Evolutionary conservation across 2,113 vertebrate genomes (phyloP), one percentile per base, ranked within the genome.

Genomic region (Rhabdomys dilectus): DNA sequence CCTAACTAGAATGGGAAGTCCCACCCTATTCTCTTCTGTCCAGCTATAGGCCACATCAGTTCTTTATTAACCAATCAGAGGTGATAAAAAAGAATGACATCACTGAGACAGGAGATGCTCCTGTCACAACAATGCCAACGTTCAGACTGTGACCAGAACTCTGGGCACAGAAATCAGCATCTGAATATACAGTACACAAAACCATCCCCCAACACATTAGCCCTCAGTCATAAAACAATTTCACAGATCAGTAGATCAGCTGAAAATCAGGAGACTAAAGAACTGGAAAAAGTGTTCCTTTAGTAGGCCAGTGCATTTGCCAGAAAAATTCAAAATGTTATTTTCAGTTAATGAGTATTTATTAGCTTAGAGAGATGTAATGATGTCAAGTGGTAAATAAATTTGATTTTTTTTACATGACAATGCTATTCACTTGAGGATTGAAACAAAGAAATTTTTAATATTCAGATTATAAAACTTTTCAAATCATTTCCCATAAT

Each of bases 271-370:
- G 45, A 73, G 29, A 66, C 39, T 26, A 9, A 91, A 68, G 31
- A 96, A 82, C 11, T 60, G 17, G 70, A 66, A 85, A 73, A 73
- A n/a, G 13, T 17, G 12, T 45, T 86, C 36, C 75, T n/a, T 78
- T 95, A 82, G 29, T 56, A 95, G 58, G 51, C 17, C 3, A 51
- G 26, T 26, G 0, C 1, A 72, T 62, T 82, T 48, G 75, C 81
- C 66, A 91, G 39, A 89, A 91, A 11, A 96, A 91, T 70, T 94
- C 12, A 89, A 86, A 81, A 24, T 39, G 17, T 73, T 92, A 75
- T 68, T 94, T 95, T 81, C 10, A 76, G 15, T 58, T 91, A 66
- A 36, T 36, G 13, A 7, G 17, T 87, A 7, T 68, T 24, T 66
- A 81, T 95, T 88, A 88, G 51, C 88, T 91, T 93, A 64, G 62